Conservation (phyloP, 2,113 vertebrate species). For the Montifringilla adamsi region DNA sequence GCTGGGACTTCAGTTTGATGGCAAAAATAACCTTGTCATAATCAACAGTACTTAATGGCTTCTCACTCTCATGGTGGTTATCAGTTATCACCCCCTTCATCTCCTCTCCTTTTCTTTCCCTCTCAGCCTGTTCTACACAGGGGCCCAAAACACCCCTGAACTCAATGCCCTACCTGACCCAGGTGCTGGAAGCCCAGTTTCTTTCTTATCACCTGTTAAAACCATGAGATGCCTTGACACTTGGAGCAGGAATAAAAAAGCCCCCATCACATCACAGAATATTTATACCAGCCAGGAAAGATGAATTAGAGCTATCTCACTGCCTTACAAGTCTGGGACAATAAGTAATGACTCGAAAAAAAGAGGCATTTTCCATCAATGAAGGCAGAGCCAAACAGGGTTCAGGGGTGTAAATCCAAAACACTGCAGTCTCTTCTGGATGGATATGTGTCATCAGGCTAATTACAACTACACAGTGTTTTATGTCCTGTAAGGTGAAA, state of each 20-base stretch:
- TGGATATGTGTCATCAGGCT: background rate
- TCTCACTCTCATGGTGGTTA: background rate
- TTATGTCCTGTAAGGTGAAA: background rate
- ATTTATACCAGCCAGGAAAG: background rate
- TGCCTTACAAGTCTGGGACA: background rate
- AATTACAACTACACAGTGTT: background rate
- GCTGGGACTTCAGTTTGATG: background rate
- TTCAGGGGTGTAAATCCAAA: background rate
- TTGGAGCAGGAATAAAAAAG: background rate
- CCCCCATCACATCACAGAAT: background rate
- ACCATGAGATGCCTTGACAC: background rate
- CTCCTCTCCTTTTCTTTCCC: background rate
- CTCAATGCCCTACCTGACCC: background rate
- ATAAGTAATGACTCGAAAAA: background rate
- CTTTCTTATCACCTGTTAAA: background rate
- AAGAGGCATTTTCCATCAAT: background rate
- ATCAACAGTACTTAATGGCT: background rate
- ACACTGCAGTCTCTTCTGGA: background rate
- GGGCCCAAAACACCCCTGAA: background rate
- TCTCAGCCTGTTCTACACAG: background rate
- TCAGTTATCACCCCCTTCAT: background rate
- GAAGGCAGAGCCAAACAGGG: background rate
- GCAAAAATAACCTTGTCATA: background rate
- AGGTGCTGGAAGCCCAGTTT: background rate
- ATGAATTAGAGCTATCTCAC: background rate